phyloP scores from a whole-genome alignment of 1,140 invertebrate genomes.

The Branchinecta lindahli region DNA sequence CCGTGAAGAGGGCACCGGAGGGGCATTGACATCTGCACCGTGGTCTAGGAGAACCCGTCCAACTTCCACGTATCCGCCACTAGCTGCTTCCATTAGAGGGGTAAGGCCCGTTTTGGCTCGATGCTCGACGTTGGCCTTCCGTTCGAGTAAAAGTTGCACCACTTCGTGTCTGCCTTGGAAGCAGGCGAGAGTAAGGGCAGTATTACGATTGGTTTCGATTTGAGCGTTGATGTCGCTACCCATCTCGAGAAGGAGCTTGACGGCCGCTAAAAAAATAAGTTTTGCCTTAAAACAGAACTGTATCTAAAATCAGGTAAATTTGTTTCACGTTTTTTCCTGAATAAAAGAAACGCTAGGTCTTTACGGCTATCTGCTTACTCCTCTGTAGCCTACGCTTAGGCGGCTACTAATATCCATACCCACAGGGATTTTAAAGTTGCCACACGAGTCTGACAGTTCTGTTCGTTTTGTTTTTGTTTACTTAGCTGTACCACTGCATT shows the following conservation, averaged over 20 bases:
- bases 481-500: no score
- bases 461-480: no score
- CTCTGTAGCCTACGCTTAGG: no score
- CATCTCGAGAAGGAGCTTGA: conserved; percentile 82
- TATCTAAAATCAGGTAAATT: no score
- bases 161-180: conserved; percentile 99
- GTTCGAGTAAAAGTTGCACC: conserved; percentile 81
- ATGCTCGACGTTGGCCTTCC: conserved; percentile 97
- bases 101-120: conserved; percentile 96
- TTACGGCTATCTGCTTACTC: no score
- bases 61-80: conserved; percentile 96
- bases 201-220: conserved; percentile 98
- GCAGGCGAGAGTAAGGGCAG: conserved; percentile 93
- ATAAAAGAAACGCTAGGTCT: no score
- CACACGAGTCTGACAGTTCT: no score
- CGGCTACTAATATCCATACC: no score
- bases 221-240: conserved; percentile 99
- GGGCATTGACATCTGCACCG: conserved; percentile 95
- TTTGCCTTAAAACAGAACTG: no score
- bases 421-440: no score
- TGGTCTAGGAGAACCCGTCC: conserved; percentile 87
- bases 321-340: no score
- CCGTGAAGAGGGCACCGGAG: conserved; percentile 88
- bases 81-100: conserved; percentile 97
- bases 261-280: conserved; percentile 43